Percentiles rank a stretch among this genome's conserved stretches.
Conservation (phyloP, 2,797 vertebrate genomes). For the Enteromius viviparus region DNA sequence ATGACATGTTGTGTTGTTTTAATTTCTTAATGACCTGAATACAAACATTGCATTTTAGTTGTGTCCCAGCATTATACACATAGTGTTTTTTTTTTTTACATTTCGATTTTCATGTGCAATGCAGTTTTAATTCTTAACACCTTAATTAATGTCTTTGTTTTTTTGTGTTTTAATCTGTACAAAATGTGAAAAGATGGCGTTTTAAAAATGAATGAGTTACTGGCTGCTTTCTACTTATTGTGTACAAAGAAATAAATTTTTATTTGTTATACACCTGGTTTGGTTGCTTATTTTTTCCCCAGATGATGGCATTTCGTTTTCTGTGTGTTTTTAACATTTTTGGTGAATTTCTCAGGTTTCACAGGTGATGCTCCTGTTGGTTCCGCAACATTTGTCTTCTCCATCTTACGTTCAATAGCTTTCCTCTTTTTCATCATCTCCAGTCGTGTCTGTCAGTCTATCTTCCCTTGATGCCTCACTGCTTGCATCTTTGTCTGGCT, state of each 20-base stretch:
- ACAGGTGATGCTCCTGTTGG: conserved; percentile 31
- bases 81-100: conserved; percentile 38
- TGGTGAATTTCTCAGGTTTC: conserved; percentile 52
- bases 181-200: conserved; percentile 75
- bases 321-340: conserved; percentile 61
- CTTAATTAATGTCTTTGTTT: conserved; percentile 53
- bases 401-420: conserved; percentile 28
- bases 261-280: conserved; percentile 80
- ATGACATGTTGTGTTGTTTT: conserved; percentile 1
- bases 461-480: conserved; percentile 22
- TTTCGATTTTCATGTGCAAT: conserved; percentile 50
- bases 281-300: conserved; percentile 42
- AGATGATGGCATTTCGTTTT: conserved; percentile 53
- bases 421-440: conserved; percentile 10
- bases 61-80: conserved; percentile 24
- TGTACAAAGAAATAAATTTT: conserved; percentile 85
- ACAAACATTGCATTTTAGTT: conserved; percentile 34
- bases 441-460: not conserved
- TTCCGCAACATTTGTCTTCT: conserved; percentile 37
- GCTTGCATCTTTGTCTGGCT: conserved; percentile 30
- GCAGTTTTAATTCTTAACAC: conserved; percentile 38
- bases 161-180: conserved; percentile 76
- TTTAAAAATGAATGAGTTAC: conserved; percentile 78
- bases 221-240: conserved; percentile 83
- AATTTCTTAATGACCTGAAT: conserved; percentile 24